These are phyloP conservation scores for Nipponacmea schrenckii DNA, from an alignment of 2,888 invertebrate genomes.

Conservation along the genomic window DNA sequence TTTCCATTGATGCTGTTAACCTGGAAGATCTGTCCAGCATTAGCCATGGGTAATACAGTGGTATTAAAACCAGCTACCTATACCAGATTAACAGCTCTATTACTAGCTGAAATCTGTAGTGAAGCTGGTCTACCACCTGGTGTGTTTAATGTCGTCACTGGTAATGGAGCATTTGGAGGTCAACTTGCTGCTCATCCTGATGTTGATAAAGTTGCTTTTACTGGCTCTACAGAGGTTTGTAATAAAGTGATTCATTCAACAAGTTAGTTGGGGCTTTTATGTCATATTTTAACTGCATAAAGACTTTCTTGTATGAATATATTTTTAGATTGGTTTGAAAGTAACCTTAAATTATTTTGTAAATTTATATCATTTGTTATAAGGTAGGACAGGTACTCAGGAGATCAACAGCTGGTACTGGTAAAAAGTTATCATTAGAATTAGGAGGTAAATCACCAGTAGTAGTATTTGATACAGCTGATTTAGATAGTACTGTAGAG, in stretches of 20 bases:
- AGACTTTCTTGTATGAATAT: neutral
- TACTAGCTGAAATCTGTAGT: slow-evolving; percentile 70
- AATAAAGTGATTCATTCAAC: neutral
- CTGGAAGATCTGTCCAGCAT: slow-evolving; percentile 70
- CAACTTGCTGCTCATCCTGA: slow-evolving; percentile 61
- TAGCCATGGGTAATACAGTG: slow-evolving; percentile 71
- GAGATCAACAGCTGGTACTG: slow-evolving; percentile 62
- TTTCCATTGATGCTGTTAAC: slow-evolving; percentile 70
- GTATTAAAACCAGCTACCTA: slow-evolving; percentile 69
- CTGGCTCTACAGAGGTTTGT: slow-evolving; percentile 66
- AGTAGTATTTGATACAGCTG: slow-evolving; percentile 72
- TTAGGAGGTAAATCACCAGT: slow-evolving; percentile 69
- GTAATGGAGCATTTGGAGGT: slow-evolving; percentile 62
- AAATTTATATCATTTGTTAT: slow-evolving; percentile 7
- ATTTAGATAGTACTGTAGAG: slow-evolving; percentile 73
- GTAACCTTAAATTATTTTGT: neutral
- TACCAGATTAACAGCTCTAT: slow-evolving; percentile 67
- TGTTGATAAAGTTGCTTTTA: slow-evolving; percentile 68
- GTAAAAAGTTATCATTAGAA: slow-evolving; percentile 68
- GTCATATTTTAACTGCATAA: neutral
- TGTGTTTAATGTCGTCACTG: slow-evolving; percentile 69
- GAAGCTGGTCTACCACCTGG: slow-evolving; percentile 71
- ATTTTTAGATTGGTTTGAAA: neutral
- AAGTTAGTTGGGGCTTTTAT: neutral
- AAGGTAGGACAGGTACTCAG: slow-evolving; percentile 66